Conservation (phyloP, 2,888 invertebrate species). For the Drosophila longiperda region DNA sequence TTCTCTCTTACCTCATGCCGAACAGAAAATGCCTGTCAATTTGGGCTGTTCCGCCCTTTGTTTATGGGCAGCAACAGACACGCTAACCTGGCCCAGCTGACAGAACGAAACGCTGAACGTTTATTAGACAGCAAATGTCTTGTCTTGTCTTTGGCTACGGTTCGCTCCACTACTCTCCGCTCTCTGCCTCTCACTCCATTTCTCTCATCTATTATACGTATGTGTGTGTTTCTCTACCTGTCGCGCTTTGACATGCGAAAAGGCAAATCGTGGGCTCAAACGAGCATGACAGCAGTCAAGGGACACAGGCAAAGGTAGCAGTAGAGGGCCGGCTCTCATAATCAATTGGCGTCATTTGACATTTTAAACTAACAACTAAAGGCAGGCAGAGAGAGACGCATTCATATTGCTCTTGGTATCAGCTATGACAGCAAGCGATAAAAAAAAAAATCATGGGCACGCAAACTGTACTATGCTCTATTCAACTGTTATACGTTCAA, state of each 20-base stretch:
- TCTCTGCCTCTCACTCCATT: not conserved
- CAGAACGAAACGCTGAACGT: constrained; percentile 65
- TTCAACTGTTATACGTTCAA: constrained; percentile 53
- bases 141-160: constrained; percentile 25
- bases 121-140: constrained; percentile 78
- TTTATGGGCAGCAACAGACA: constrained; percentile 60
- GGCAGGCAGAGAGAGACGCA: constrained; percentile 40
- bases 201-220: not conserved
- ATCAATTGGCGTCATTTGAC: constrained; percentile 81
- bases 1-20: not conserved
- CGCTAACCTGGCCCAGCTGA: constrained; percentile 67
- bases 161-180: constrained; percentile 3
- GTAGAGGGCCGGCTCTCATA: constrained; percentile 63
- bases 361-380: constrained; percentile 68
- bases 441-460: constrained; percentile 36
- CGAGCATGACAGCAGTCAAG: constrained; percentile 23
- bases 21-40: constrained; percentile 52
- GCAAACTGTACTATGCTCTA: constrained; percentile 67
- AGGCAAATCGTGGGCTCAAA: constrained; percentile 62
- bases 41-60: constrained; percentile 53
- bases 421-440: constrained; percentile 61
- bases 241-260: constrained; percentile 75
- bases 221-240: constrained; percentile 65
- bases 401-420: constrained; percentile 22
- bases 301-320: constrained; percentile 25